phyloP scores from a whole-genome alignment of 1,140 invertebrate genomes.

The Parapsyche elsis region DNA sequence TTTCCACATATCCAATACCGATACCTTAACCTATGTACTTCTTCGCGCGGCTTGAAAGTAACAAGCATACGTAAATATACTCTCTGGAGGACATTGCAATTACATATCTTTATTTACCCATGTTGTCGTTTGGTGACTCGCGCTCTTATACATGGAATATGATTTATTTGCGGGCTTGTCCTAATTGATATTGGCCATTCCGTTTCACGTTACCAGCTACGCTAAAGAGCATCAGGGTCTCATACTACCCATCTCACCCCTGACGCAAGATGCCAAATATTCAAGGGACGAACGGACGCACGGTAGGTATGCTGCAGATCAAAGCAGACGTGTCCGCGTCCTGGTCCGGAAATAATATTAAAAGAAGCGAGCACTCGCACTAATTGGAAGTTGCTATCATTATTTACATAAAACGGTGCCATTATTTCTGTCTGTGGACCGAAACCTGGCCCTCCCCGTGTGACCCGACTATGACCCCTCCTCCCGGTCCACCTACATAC shows the following conservation, averaged over 20 bases:
- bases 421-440: conserved; percentile 47
- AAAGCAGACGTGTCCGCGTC: not conserved
- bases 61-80: no score
- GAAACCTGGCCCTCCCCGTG: not conserved
- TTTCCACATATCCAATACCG: no score
- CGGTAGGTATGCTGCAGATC: not conserved
- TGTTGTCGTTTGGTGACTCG: no score
- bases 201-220: conserved; percentile 2
- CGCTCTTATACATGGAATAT: not conserved
- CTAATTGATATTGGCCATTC: conserved; percentile 26
- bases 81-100: no score
- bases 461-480: not conserved
- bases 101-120: no score
- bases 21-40: no score
- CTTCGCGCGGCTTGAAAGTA: no score
- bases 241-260: not conserved
- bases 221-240: not conserved
- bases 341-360: conserved; percentile 31
- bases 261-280: not conserved
- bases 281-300: not conserved
- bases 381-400: conserved; percentile 54
- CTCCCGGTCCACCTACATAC: no score
- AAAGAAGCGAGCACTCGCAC: conserved; percentile 50
- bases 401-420: conserved; percentile 54
- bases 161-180: not conserved